Base-by-base conservation (phyloP, 1,140 invertebrate species). In the Rhizoglyphus robini region DNA sequence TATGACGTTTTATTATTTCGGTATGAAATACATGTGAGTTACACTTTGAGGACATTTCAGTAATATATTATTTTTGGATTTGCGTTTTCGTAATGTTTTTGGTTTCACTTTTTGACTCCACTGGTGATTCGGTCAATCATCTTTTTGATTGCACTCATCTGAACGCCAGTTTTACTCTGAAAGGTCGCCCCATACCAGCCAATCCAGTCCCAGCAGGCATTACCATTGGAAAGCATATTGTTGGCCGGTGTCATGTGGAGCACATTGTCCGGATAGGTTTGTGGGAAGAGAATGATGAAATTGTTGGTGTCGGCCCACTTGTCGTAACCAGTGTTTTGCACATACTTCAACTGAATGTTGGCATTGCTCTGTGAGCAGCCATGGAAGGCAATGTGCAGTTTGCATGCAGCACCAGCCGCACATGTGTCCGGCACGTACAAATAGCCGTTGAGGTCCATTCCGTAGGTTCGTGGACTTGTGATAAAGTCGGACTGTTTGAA, bases 291-390 rank as follows among this genome's bases (percentile, higher is more conserved):
- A 8, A 63, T 63, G 8, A 63, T 13, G 3, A 63, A 49, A 49
- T 63, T 63, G 61, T 63, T 63, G 5, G 31, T 63, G 8, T 63
- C 61, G 32, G 61, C 61, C 61, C 61, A 63, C 32, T 36, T 32
- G 32, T 63, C 61, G 32, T 63, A 63, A 23, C 61, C 61, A 20
- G 61, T 11, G 32, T 63, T 63, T 29, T 63, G 27, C 20, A 63
- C 36, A 49, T 25, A 63, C 36, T 63, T 63, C 13, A 36, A 15
- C 5, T 31, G n/a, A 29, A 63, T 63, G 11, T 63, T 13, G 25
- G 36, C 13, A 8, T 23, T 11, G 13, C 27, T 36, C 32, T 63
- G 61, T 4, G 11, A 4, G 32, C 61, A 63, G 15, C 61, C 61
- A 36, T 63, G 61, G 34, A 63, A 63, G 13, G 23, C 61, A 23